These are phyloP conservation scores for Gymnothorax javanicus DNA, from an alignment of 2,797 vertebrate genomes.

Conservation along the genomic window DNA sequence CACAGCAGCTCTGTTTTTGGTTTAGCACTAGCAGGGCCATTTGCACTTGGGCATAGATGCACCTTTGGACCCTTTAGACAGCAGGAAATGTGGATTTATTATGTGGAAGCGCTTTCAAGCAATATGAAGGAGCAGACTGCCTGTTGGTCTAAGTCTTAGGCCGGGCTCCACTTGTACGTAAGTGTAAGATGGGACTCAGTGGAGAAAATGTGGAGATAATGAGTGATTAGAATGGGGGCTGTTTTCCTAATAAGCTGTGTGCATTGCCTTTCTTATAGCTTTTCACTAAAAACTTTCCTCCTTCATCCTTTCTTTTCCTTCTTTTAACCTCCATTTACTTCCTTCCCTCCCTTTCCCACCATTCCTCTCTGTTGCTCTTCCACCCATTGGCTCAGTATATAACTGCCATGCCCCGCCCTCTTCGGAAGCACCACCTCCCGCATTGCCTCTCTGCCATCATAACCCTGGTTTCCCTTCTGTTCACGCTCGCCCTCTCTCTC, in stretches of 20 bases:
- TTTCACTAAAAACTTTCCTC: conserved; percentile 6
- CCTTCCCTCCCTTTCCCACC: conserved; percentile 20
- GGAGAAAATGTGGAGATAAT: not conserved
- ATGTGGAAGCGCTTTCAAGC: not conserved
- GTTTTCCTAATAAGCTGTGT: not conserved
- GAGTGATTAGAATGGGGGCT: too few relatives aligned
- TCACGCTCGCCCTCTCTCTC: conserved; percentile 43
- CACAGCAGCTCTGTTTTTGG: too few relatives aligned
- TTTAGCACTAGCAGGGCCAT: too few relatives aligned
- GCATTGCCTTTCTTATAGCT: not conserved
- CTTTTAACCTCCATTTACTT: conserved; percentile 30
- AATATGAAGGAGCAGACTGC: not conserved
- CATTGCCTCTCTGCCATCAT: conserved; percentile 51
- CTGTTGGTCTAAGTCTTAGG: not conserved
- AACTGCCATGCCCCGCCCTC: not conserved
- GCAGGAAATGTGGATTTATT: not conserved
- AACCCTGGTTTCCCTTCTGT: conserved; percentile 55
- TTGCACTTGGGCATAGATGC: not conserved
- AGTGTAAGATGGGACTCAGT: conserved; percentile 26
- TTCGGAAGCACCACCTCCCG: not conserved
- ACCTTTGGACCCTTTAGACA: not conserved
- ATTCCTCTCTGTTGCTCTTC: not conserved
- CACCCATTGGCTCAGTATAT: conserved; percentile 12
- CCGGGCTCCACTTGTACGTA: conserved; percentile 40
- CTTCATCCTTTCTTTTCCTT: conserved; percentile 34